Conservation (phyloP, 2,888 invertebrate genomes). For the Callinectes sapidus region DNA sequence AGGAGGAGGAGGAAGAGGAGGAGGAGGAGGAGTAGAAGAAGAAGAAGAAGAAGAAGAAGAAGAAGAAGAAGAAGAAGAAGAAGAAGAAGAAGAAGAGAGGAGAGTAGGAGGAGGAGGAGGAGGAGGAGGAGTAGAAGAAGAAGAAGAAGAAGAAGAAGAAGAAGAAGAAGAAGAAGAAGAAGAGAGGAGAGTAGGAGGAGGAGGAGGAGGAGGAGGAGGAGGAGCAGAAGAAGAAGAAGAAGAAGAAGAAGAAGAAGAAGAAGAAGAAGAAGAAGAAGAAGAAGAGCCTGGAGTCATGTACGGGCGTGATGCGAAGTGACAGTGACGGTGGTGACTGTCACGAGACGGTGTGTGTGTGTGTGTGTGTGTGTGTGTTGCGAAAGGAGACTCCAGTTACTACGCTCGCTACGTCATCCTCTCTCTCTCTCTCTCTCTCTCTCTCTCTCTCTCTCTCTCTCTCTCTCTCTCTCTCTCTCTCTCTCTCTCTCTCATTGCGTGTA, state of each 20-base stretch:
- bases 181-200: too few relatives aligned
- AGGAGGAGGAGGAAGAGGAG: not conserved
- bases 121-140: too few relatives aligned
- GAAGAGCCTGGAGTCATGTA: not conserved
- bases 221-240: too few relatives aligned
- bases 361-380: slow-evolving; percentile 32
- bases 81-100: too few relatives aligned
- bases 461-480: slow-evolving; percentile 26
- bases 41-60: too few relatives aligned
- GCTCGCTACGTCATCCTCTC: not conserved
- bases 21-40: not conserved
- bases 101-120: too few relatives aligned
- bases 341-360: not conserved
- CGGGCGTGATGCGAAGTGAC: not conserved
- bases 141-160: too few relatives aligned
- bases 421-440: slow-evolving; percentile 37
- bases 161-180: too few relatives aligned
- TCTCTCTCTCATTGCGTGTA: not conserved
- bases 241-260: too few relatives aligned
- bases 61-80: too few relatives aligned
- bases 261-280: not conserved
- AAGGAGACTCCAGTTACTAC: not conserved
- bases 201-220: too few relatives aligned
- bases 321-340: not conserved
- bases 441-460: slow-evolving; percentile 28